Conservation (phyloP, 37 sponge, comb jelly and placozoan genomes). For the Halisarca cf. caerulea region DNA sequence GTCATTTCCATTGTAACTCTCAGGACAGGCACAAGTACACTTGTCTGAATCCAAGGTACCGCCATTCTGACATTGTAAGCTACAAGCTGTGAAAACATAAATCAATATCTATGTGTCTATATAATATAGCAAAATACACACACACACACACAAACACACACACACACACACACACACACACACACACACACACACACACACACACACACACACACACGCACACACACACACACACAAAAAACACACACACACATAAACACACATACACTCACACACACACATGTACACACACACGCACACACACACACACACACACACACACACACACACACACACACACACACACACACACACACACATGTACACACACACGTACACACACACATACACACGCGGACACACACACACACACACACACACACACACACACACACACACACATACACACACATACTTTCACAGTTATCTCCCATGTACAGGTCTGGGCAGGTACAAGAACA, state of each 20-base stretch:
- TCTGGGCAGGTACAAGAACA: too few species aligned
- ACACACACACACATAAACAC: too few species aligned
- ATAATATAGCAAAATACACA: neutral
- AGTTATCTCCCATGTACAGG: neutral
- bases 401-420: neutral
- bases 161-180: constrained; percentile 10
- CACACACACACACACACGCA: too few species aligned
- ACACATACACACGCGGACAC: constrained; percentile 16
- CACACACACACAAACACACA: constrained; percentile 12
- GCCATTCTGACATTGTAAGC: too few species aligned
- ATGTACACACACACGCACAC: too few species aligned
- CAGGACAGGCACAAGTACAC: too few species aligned
- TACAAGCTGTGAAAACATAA: neutral
- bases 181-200: too few species aligned
- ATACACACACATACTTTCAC: neutral
- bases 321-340: constrained; percentile 8
- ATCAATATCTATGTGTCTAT: neutral
- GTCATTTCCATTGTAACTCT: too few species aligned
- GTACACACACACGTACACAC: constrained; percentile 16
- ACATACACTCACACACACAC: too few species aligned
- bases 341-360: constrained; percentile 1
- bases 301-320: constrained; percentile 17
- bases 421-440: neutral
- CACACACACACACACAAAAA: too few species aligned
- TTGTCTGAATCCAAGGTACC: too few species aligned